Conservation (phyloP, 2,797 vertebrate species). For the Sebastes elongatus region DNA sequence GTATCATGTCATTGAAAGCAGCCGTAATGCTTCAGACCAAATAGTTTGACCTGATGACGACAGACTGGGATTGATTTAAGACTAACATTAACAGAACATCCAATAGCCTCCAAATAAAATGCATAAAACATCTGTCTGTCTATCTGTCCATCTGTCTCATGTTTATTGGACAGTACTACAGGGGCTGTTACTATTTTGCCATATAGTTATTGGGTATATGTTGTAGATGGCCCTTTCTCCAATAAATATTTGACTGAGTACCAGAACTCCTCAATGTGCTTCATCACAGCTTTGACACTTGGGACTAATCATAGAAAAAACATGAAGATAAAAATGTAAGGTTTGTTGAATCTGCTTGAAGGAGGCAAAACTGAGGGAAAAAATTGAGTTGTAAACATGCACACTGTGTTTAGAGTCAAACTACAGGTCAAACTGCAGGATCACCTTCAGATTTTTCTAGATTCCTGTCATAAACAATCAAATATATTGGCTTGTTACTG, state of each 20-base stretch:
- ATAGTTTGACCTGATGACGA: slow-evolving; percentile 1
- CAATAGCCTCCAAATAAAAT: slow-evolving; percentile 33
- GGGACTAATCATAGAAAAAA: not conserved
- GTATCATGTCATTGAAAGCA: slow-evolving; percentile 20
- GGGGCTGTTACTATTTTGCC: not conserved
- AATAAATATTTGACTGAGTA: not conserved
- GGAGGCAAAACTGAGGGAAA: slow-evolving; percentile 5
- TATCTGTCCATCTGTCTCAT: slow-evolving; percentile 4
- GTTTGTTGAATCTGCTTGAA: slow-evolving; percentile 11
- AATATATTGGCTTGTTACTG: not conserved
- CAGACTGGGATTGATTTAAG: not conserved
- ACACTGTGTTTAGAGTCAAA: not conserved
- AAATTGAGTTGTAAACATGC: not conserved
- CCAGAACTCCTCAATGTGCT: not conserved
- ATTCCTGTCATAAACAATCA: not conserved
- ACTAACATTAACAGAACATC: not conserved
- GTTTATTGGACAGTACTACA: not conserved
- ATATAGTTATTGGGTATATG: not conserved
- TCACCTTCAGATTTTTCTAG: not conserved
- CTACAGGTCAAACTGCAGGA: not conserved
- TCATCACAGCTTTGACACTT: not conserved
- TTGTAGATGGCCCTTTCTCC: not conserved
- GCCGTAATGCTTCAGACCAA: slow-evolving; percentile 53
- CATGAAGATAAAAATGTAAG: not conserved
- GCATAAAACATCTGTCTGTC: not conserved